Evolutionary conservation across 2,888 invertebrate genomes (phyloP), one percentile per base, ranked within the genome.

Genomic region (Eupeodes latifasciatus): DNA sequence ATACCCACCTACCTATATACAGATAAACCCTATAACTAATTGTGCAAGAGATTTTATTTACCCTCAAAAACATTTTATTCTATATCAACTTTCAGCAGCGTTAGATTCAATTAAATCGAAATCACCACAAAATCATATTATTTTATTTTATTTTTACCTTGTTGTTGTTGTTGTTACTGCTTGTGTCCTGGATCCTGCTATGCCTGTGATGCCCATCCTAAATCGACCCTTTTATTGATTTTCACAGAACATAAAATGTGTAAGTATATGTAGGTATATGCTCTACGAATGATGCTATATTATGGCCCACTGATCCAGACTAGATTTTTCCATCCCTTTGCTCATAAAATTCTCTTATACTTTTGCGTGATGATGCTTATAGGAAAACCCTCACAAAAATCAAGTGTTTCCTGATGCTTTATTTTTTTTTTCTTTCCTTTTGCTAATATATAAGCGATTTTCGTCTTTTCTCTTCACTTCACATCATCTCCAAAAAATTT

Each of bases 151-250:
- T 81, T 64, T 44, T 14, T n/a, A 27, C 34, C n/a, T 55, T 40
- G 7, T 0, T 14, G 16, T n/a, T 27, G 12, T 59, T n/a, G 27
- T 61, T 34, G 59, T 51, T 69, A 3, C 57, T n/a, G 40, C 9
- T 40, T 40, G 40, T 40, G 40, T 40, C 40, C 40, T 40, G 40
- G 9, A 40, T 40, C 40, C 40, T 40, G 40, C 6, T 34, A 14
- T 59, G 27, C 27, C 27, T 27, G 27, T 27, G 19, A 19, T 44
- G 14, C 49, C 27, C 66, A 49, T 64, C 64, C 66, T 49, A 16
- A 71, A n/a, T 71, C 69, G 53, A 55, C 62, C 77, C 16, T 76
- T 72, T 81, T 85, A 85, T 85, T 85, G 81, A 81, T 85, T 81
- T 81, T 78, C 55, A 55, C 49, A 51, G 36, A 62, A 66, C 67